A percentile compares a stretch with the other conserved stretches of the same genome.
Conservation (phyloP, 2,113 vertebrate genomes). For the Antennarius striatus region DNA sequence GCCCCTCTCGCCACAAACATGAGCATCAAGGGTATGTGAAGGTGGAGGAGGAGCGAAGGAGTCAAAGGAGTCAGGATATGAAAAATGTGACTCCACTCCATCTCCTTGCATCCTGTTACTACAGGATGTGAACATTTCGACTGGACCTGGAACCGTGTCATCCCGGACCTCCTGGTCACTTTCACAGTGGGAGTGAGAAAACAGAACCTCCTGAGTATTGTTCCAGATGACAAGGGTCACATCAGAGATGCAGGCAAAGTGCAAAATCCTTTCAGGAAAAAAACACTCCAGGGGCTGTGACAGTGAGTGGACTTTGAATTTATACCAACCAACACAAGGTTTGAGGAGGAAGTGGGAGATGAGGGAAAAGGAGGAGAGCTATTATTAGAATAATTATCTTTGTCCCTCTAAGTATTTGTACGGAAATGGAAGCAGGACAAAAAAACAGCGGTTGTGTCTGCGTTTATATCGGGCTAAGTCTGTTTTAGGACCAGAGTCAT, state of each 20-base stretch:
- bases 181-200: constrained; percentile 61
- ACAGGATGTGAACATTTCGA: constrained; percentile 76
- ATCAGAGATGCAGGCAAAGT: constrained; percentile 60
- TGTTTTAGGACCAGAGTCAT: not conserved
- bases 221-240: constrained; percentile 64
- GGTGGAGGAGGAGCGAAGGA: constrained; percentile 20
- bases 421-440: constrained; percentile 51
- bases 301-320: constrained; percentile 47
- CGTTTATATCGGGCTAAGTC: not conserved
- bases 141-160: constrained; percentile 54
- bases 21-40: not conserved
- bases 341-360: constrained; percentile 30
- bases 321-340: constrained; percentile 2
- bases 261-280: constrained; percentile 79
- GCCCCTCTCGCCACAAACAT: constrained; percentile 14
- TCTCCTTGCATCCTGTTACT: constrained; percentile 78
- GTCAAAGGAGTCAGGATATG: constrained; percentile 66
- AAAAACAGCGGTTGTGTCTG: constrained; percentile 13
- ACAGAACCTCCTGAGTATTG: constrained; percentile 67
- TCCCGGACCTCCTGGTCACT: constrained; percentile 52
- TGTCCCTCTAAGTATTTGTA: constrained; percentile 48
- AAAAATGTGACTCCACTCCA: constrained; percentile 75
- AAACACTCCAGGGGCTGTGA: constrained; percentile 71
- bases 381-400: constrained; percentile 74
- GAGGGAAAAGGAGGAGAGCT: constrained; percentile 59